Conservation (phyloP, 2,113 vertebrate species). For the Salvelinus fontinalis region DNA sequence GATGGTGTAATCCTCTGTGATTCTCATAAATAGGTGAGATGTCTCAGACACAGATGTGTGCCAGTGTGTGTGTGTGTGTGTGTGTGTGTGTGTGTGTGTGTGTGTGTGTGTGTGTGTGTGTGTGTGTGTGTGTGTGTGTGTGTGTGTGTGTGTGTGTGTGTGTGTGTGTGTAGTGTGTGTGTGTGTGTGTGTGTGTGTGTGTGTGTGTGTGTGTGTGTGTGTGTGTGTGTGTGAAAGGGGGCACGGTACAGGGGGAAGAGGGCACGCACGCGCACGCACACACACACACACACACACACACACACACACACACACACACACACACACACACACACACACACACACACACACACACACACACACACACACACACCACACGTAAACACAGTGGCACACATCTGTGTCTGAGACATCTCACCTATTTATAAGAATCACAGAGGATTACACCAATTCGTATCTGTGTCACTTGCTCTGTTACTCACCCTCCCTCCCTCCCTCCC, state of each 20-base stretch:
- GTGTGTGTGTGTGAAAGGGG: too few relatives aligned
- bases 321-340: background rate
- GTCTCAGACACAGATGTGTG: constrained; percentile 1
- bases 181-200: too few relatives aligned
- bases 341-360: background rate
- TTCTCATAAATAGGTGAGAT: constrained; percentile 33
- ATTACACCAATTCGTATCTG: constrained; percentile 32
- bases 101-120: background rate
- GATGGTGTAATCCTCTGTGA: constrained; percentile 19
- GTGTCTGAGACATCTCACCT: constrained; percentile 17
- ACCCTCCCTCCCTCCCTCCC: background rate
- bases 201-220: too few relatives aligned
- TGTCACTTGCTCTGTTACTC: constrained; percentile 12
- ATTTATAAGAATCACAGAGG: constrained; percentile 22
- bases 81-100: background rate
- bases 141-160: background rate
- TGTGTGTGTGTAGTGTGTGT: background rate
- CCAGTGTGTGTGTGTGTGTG: background rate
- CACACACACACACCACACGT: background rate
- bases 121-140: background rate
- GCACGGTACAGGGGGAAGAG: too few relatives aligned
- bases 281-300: too few relatives aligned
- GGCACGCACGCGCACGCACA: too few relatives aligned
- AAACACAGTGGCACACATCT: constrained; percentile 7
- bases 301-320: background rate